phyloP scores from a whole-genome alignment of 2,797 vertebrate species.

The Hoplostethus mediterraneus region DNA sequence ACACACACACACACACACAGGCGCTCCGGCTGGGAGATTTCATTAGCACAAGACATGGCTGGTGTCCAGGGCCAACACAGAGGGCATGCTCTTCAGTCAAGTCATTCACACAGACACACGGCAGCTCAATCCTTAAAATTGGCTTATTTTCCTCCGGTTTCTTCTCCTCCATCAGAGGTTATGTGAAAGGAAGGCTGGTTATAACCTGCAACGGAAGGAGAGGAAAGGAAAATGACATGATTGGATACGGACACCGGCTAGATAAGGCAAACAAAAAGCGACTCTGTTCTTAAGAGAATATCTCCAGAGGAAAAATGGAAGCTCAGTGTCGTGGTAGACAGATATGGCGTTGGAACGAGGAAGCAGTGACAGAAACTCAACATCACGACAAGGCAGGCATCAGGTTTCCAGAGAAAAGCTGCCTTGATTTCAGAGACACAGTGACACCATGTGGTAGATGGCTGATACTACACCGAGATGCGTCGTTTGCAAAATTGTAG shows the following conservation, averaged over 20 bases:
- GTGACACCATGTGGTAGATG: constrained; percentile 70
- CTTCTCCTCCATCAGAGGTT: constrained; percentile 57
- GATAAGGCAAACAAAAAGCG: constrained; percentile 47
- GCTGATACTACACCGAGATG: background rate
- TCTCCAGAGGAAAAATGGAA: constrained; percentile 37
- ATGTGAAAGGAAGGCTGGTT: constrained; percentile 54
- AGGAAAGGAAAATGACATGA: constrained; percentile 58
- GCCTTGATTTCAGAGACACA: constrained; percentile 57
- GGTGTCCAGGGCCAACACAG: constrained; percentile 59
- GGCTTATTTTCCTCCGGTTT: constrained; percentile 41
- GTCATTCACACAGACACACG: constrained; percentile 51
- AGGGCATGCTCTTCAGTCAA: constrained; percentile 60
- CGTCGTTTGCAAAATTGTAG: constrained; percentile 1
- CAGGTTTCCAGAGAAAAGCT: background rate
- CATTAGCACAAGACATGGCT: constrained; percentile 70
- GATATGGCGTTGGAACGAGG: constrained; percentile 60
- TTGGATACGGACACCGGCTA: constrained; percentile 58
- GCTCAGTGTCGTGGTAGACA: constrained; percentile 52
- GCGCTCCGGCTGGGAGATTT: constrained; percentile 65
- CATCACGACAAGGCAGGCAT: constrained; percentile 28
- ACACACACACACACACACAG: background rate
- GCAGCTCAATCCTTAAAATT: constrained; percentile 51
- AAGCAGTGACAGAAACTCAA: constrained; percentile 45
- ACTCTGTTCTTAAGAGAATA: constrained; percentile 24
- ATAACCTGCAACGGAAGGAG: constrained; percentile 33